Conservation (phyloP, 2,888 invertebrate species). For the Heteropelma amictum region DNA sequence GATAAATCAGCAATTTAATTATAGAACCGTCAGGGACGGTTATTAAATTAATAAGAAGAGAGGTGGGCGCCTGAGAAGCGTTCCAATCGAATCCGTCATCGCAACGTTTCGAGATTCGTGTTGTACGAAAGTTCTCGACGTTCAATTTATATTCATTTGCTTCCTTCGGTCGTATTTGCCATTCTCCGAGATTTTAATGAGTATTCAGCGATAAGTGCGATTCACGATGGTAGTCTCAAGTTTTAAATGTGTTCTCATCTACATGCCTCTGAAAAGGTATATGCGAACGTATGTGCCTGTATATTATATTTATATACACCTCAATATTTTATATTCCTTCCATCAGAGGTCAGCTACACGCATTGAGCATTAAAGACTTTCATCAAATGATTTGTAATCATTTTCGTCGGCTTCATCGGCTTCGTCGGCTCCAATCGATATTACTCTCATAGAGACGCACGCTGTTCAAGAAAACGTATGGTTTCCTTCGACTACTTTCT, state of each 20-base stretch:
- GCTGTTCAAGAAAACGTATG: too few relatives aligned
- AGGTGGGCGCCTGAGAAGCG: conserved; percentile 59
- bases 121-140: conserved; percentile 38
- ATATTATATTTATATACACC: neutral
- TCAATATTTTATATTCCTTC: conserved; percentile 1
- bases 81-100: conserved; percentile 66
- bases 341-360: neutral
- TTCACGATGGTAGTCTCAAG: neutral
- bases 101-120: conserved; percentile 67
- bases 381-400: neutral
- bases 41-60: conserved; percentile 78
- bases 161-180: conserved; percentile 25
- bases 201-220: conserved; percentile 41
- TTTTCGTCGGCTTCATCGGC: neutral
- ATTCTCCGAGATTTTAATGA: conserved; percentile 40
- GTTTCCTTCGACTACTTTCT: too few relatives aligned
- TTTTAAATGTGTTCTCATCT: neutral
- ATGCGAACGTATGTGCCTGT: neutral
- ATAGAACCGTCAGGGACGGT: conserved; percentile 76
- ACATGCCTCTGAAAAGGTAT: too few relatives aligned
- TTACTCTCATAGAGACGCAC: too few relatives aligned
- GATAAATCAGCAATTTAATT: conserved; percentile 78
- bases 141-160: conserved; percentile 52
- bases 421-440: neutral
- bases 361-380: neutral